Percentiles rank a stretch among this genome's conserved stretches.
Evolutionary conservation across 1,140 invertebrate genomes (phyloP).

Genomic region (Drosophila ogumai): DNA sequence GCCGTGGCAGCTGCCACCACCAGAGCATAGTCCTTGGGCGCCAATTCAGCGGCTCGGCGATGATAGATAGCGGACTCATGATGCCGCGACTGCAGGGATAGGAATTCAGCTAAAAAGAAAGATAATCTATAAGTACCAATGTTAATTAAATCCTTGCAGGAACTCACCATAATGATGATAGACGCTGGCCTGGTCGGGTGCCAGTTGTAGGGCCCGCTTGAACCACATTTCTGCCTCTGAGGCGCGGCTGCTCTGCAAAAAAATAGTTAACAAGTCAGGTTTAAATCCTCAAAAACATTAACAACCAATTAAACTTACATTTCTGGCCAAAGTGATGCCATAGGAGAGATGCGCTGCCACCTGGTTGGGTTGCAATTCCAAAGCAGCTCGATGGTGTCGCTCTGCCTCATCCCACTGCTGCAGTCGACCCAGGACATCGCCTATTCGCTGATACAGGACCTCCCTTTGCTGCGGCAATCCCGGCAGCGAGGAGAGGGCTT

Average conservation of each 20-base stretch:
- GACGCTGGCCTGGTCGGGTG: slow-evolving; percentile 92
- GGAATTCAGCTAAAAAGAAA: slow-evolving; percentile 89
- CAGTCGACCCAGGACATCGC: slow-evolving; percentile 93
- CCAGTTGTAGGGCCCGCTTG: slow-evolving; percentile 91
- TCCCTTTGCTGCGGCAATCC: slow-evolving; percentile 92
- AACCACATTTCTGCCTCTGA: slow-evolving; percentile 96
- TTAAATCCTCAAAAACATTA: not conserved
- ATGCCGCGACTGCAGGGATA: slow-evolving; percentile 90
- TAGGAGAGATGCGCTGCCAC: slow-evolving; percentile 95
- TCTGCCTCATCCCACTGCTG: slow-evolving; percentile 93
- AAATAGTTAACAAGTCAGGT: not conserved
- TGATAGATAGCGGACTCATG: slow-evolving; percentile 93
- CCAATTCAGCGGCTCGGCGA: slow-evolving; percentile 90
- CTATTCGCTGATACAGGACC: slow-evolving; percentile 85
- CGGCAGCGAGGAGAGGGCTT: slow-evolving; percentile 93
- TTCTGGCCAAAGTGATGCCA: slow-evolving; percentile 94
- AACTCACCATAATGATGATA: slow-evolving; percentile 92
- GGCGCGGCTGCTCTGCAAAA: slow-evolving; percentile 90
- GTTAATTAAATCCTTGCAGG: not conserved
- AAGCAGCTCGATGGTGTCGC: slow-evolving; percentile 92
- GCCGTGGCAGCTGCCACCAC: slow-evolving; percentile 94
- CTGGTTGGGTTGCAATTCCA: slow-evolving; percentile 93
- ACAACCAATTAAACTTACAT: slow-evolving; percentile 88
- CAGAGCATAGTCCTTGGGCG: slow-evolving; percentile 92
- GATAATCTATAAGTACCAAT: no score